Base-by-base conservation (phyloP, 1,140 invertebrate genomes). In the Parapsyche elsis region DNA sequence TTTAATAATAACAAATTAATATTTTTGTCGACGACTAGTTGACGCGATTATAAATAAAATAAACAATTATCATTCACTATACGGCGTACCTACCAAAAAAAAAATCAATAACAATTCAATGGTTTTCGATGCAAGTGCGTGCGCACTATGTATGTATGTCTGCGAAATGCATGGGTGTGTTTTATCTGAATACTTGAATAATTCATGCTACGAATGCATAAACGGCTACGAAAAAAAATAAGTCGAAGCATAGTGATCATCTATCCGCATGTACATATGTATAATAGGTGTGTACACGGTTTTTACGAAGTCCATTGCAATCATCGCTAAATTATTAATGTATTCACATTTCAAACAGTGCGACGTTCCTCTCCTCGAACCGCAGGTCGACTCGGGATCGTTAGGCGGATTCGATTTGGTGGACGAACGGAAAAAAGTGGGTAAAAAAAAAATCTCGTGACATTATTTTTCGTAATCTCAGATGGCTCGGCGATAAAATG, bases 391-490 rank as follows among this genome's bases (percentile, higher is more conserved):
- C 16, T 53, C 64, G 21, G 21, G 38, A 45, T 73, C 71, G 75
- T 64, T 64, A 77, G 75, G 9, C 46, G 71, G 9, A 16, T 61
- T 64, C 75, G 30, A 38, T 38, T 7, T 38, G 30, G 30, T 38
- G 30, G 30, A 38, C 30, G 30, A 38, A 7, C 1, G 30, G 7
- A 38, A 38, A 38, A 38, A 38, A 38, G 30, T 7, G 30, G 53
- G 30, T 30, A 23, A 53, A 16, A 45, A 80, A 83, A 82, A 82
- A 79, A 79, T 70, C 73, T 30, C 78, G 61, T 74, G 82, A 83
- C 80, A 83, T 83, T 83, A 81, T 81, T 79, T 82, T 81, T 83
- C 82, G 79, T 83, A 83, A 83, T 83, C 82, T 83, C 57, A 71
- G 82, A 83, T 83, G 71, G 53, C 61, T 57, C 61, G 49, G 49